These are phyloP conservation scores for Limnephilus auricula DNA, from an alignment of 2,888 invertebrate genomes.

Conservation along the genomic window DNA sequence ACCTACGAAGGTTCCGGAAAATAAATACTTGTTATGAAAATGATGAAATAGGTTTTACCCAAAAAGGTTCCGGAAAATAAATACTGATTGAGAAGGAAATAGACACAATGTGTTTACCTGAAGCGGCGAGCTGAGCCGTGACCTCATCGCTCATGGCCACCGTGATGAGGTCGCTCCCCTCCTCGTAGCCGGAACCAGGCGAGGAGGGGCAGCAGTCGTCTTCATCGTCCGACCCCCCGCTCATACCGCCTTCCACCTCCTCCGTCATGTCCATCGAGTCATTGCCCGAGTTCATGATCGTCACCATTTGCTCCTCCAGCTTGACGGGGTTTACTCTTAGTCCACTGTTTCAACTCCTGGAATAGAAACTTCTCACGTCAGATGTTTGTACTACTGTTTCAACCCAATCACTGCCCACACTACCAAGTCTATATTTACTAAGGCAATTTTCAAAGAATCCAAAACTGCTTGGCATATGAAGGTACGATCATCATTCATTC, in stretches of 20 bases:
- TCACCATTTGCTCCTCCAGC: slow-evolving; percentile 67
- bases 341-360: slow-evolving; percentile 62
- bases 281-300: slow-evolving; percentile 77
- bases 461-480: no score
- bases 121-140: slow-evolving; percentile 96
- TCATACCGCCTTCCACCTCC: slow-evolving; percentile 78
- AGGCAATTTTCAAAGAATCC: no score
- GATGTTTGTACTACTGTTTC: neutral
- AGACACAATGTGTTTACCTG: slow-evolving; percentile 79
- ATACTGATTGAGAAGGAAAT: no score
- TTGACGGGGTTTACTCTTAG: neutral
- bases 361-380: neutral
- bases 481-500: no score
- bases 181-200: slow-evolving; percentile 87
- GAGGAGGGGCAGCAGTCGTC: slow-evolving; percentile 91
- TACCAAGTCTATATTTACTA: no score
- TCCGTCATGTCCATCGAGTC: slow-evolving; percentile 86
- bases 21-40: no score
- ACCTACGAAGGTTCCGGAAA: no score
- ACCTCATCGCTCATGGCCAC: slow-evolving; percentile 95
- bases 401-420: neutral
- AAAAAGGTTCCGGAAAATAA: no score
- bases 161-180: slow-evolving; percentile 89
- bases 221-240: slow-evolving; percentile 83
- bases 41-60: no score